phyloP scores from a whole-genome alignment of 2,113 vertebrate species.

The Myotis davidii region DNA sequence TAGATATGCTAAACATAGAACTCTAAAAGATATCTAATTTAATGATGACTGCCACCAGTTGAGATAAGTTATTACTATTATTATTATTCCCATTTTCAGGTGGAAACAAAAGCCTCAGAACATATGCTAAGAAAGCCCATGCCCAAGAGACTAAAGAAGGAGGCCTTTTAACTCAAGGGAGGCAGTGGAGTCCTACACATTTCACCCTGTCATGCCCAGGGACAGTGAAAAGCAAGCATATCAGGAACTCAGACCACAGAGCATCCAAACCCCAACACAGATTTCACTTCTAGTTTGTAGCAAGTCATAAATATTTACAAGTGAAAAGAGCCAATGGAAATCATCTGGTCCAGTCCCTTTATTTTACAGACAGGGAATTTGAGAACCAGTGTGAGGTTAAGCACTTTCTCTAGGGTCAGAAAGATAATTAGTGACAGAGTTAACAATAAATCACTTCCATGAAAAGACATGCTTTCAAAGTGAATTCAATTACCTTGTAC shows the following conservation, averaged over 20 bases:
- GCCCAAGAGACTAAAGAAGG: not conserved
- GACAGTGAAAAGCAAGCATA: not conserved
- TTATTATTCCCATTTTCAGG: not conserved
- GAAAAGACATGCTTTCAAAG: slow-evolving; percentile 70
- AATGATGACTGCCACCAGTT: not conserved
- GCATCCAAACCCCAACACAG: not conserved
- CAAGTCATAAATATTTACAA: slow-evolving; percentile 58
- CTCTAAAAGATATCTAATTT: not conserved
- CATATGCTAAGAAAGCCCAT: not conserved
- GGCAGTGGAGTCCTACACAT: not conserved
- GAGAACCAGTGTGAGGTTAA: slow-evolving; percentile 58
- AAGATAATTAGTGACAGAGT: slow-evolving; percentile 70
- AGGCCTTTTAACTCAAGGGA: not conserved
- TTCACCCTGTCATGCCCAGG: not conserved
- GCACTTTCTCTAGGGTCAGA: slow-evolving; percentile 65
- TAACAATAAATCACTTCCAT: slow-evolving; percentile 66
- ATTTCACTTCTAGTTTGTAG: slow-evolving; percentile 48
- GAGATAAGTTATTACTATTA: not conserved
- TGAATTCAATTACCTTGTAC: slow-evolving; percentile 55
- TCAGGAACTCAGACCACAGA: not conserved
- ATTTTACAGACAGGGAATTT: slow-evolving; percentile 53
- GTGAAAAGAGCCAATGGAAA: slow-evolving; percentile 59
- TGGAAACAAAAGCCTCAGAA: not conserved
- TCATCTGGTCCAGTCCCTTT: slow-evolving; percentile 43
- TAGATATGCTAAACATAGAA: not conserved